Evolutionary conservation across 2,113 vertebrate genomes (phyloP), one percentile per base, ranked within the genome.

Genomic region (Microcebus griseorufus): DNA sequence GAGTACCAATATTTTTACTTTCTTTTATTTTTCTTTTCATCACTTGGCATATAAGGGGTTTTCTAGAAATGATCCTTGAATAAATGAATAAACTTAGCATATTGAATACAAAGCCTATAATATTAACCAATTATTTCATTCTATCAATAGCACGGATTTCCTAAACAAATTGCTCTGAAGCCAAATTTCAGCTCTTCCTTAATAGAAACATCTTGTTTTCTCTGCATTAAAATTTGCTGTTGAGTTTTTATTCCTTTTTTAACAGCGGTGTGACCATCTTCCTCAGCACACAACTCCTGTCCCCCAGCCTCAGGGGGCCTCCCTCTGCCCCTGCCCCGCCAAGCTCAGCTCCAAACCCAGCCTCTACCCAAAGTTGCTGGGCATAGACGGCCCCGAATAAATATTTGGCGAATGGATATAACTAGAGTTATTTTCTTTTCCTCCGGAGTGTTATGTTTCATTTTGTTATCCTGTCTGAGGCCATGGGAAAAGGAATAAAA

Each of bases 231-330:
- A 80, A 51, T 10, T 22, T 13, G 9, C 18, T 1, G 4, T 10
- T 37, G 73, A 39, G 29, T 4, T 45, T 86, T 42, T 2, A 12
- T 3, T 62, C 4, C 1, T 1, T 51, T n/a, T n/a, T 17, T 22
- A 32, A 10, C 0, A 0, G 0, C 23, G 2, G n/a, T 18, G 2
- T 0, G 10, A 17, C 8, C 10, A 3, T 5, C 22, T 20, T 8
- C 1, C 23, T 29, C 5, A 32, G 13, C 12, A 0, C 1, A 1
- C 27, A n/a, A 3, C 1, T 9, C 22, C 48, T 6, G 8, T 7
- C 12, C 22, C 17, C 29, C 5, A 5, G 60, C 17, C 29, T 29
- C 2, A 4, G 45, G 45, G 45, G 45, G 69, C 17, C 11, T 6
- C 9, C 51, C 8, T 12, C 70, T 9, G 8, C 29, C 14, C 27